Evolutionary conservation across 2,113 vertebrate species (phyloP), one percentile per base, ranked within the genome.

Genomic region (Xyrauchen texanus): DNA sequence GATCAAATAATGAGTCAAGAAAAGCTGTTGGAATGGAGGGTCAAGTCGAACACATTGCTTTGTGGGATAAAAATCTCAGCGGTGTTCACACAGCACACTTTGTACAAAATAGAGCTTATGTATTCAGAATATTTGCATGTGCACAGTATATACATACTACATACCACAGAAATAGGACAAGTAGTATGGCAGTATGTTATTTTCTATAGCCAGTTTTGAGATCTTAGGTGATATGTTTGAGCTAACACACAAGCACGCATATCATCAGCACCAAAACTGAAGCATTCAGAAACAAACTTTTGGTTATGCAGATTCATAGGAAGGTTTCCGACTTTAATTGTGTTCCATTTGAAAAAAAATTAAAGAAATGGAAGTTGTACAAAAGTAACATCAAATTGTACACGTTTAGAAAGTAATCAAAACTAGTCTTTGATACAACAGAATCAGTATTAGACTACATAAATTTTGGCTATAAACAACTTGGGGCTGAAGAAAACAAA

Each of bases 321-420:
- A 91, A 92, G 85, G 82, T 92, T 90, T 91, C 85, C 86, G 86
- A 90, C 83, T 93, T 93, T 93, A 92, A 94, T 96, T 96, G 94
- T 96, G 94, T 94, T 96, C 94, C 95, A 96, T 96, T 96, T 91
- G 57, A 79, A 74, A 97, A 97, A 97, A 95, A 34, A 34, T 1
- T 1, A 34, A 34, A 34, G 3, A 34, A 34, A 34, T 1, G 21
- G 94, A 94, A 94, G 90, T 95, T 96, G 95, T 97, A 98, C 95
- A 96, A 98, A 98, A 94, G 95, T 97, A 97, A 96, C 95, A 96
- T 97, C 94, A 95, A 95, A 96, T 95, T 96, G 95, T 95, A 95
- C 96, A 98, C 92, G 95, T 94, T 96, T 89, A 95, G 95, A 92
- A 97, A 95, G 95, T 94, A 97, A 94, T 96, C 96, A 95, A 97